These are phyloP conservation scores for Drosophila siamana DNA, from an alignment of 2,888 invertebrate species.

Conservation along the genomic window DNA sequence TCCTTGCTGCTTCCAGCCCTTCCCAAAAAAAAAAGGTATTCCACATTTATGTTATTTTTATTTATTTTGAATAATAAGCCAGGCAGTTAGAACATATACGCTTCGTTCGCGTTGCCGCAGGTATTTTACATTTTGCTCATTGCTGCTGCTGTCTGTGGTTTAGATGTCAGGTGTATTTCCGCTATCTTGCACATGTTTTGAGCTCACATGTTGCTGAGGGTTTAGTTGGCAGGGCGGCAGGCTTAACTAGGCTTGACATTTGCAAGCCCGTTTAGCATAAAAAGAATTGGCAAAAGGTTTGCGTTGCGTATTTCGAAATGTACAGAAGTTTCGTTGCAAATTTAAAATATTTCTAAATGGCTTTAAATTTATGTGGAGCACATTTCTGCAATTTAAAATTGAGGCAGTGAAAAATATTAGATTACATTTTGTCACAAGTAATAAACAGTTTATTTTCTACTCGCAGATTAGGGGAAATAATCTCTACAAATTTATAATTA, in stretches of 20 bases:
- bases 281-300: neutral
- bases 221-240: neutral
- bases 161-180: constrained; percentile 6
- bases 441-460: no score
- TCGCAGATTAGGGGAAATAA: no score
- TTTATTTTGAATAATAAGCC: neutral
- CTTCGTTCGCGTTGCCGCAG: constrained; percentile 1
- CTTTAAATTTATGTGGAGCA: neutral
- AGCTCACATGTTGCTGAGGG: constrained; percentile 7
- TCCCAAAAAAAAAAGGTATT: neutral
- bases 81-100: neutral
- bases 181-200: constrained; percentile 10
- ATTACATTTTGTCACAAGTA: no score
- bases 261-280: neutral
- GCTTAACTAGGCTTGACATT: constrained; percentile 6
- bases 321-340: neutral
- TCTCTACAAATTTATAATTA: no score
- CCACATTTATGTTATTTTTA: neutral
- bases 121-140: neutral
- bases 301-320: neutral
- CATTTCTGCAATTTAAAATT: neutral
- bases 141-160: neutral
- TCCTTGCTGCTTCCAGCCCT: no score
- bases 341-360: neutral
- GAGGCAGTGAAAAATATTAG: no score